phyloP scores from a whole-genome alignment of 2,888 invertebrate genomes.

The Erannis defoliaria region DNA sequence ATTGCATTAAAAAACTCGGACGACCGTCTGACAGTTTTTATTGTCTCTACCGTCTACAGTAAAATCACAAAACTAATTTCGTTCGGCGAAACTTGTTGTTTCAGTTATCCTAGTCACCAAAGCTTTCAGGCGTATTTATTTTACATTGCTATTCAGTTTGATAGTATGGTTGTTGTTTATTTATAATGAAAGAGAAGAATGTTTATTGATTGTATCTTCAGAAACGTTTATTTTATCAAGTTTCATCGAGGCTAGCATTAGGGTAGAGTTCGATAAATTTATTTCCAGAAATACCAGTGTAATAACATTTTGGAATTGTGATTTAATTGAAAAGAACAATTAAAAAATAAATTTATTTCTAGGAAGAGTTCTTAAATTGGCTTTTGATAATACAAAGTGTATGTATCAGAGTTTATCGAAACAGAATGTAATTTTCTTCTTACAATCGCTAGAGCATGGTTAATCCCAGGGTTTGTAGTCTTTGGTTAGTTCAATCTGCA shows the following conservation, averaged over 20 bases:
- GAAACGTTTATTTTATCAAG: conserved; percentile 29
- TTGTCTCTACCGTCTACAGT: neutral
- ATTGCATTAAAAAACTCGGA: neutral
- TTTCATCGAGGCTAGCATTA: conserved; percentile 12
- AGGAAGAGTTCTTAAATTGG: neutral
- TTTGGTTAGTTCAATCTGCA: too few relatives aligned
- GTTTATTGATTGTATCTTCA: conserved; percentile 25
- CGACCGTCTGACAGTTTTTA: neutral
- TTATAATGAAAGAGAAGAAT: conserved; percentile 20
- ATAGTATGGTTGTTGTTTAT: conserved; percentile 20
- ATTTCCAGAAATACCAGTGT: conserved; percentile 5
- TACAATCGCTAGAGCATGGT: too few relatives aligned
- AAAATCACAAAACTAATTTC: neutral
- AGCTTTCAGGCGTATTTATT: conserved; percentile 10
- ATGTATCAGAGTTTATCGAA: too few relatives aligned
- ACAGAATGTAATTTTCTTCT: too few relatives aligned
- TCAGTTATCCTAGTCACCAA: neutral
- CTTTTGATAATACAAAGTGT: too few relatives aligned
- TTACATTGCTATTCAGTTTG: conserved; percentile 22
- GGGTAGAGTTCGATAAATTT: conserved; percentile 12
- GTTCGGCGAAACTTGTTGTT: neutral
- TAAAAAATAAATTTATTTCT: neutral
- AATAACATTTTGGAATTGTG: neutral
- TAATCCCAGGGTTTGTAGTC: too few relatives aligned
- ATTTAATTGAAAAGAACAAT: neutral